Conservation (phyloP, 2,797 vertebrate species). For the Scolopax bukidnonensis region DNA sequence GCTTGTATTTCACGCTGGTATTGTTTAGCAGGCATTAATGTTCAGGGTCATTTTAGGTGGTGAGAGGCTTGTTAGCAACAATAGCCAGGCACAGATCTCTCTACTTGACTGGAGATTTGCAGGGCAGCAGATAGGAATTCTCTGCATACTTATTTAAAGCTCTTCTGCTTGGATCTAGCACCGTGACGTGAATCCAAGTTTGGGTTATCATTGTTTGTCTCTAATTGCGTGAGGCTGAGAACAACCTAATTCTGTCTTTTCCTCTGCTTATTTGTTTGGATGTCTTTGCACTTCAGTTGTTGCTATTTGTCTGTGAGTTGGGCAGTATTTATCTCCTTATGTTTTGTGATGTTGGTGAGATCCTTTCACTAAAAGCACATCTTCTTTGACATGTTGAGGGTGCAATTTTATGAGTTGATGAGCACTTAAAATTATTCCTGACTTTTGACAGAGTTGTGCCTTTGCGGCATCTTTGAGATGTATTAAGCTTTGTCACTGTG, state of each 20-base stretch:
- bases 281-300: background rate
- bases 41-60: slow-evolving; percentile 34
- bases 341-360: background rate
- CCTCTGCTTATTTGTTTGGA: slow-evolving; percentile 7
- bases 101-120: slow-evolving; percentile 44
- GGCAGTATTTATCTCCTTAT: background rate
- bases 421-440: background rate
- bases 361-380: background rate
- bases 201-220: background rate
- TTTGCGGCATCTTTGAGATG: background rate
- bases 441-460: background rate
- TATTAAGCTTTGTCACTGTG: background rate
- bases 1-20: background rate
- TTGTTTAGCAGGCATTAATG: slow-evolving; percentile 10
- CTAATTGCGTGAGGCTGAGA: background rate
- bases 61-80: slow-evolving; percentile 15
- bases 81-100: slow-evolving; percentile 28
- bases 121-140: slow-evolving; percentile 39
- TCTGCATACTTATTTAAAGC: slow-evolving; percentile 40
- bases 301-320: background rate
- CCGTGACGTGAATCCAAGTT: slow-evolving; percentile 19
- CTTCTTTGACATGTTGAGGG: background rate
- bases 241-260: slow-evolving; percentile 34
- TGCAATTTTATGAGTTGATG: background rate
- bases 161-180: slow-evolving; percentile 33